Evolutionary conservation across 2,888 invertebrate genomes (phyloP), one percentile per base, ranked within the genome.

Genomic region (Lasioglossum figueresi): DNA sequence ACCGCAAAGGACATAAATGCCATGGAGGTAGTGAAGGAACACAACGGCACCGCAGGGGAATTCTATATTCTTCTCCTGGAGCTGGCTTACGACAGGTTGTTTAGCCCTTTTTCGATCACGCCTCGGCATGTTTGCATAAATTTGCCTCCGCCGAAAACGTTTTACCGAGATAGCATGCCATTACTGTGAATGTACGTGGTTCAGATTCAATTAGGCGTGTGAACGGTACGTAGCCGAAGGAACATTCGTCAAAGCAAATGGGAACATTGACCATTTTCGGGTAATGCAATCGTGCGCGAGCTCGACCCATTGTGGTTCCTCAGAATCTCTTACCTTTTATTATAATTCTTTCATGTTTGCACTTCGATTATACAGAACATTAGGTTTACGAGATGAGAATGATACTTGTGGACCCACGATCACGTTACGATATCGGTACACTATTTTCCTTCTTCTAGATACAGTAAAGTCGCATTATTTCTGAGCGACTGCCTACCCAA

Each of bases 71-170:
- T 92, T 79, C 92, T 92, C 37, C 82, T 93, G 81, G 93, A 93
- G 86, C 86, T 93, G 83, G 91, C 92, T 85, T 93, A 93, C 86
- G 93, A 93, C 91, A 92, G 93, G 93, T 93, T 88, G 82, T 86
- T 90, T 86, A 82, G 77, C 76, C 37, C 27, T 52, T 66, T 83
- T 80, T 72, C 48, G 79, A 31, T 52, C 76, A 27, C 23, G 43
- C 19, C 52, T 71, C 70, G 48, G 56, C 40, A 34, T 66, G 85
- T 85, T 87, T 85, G 75, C 84, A 88, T 88, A 10, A 14, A 34
- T 70, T 72, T 59, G 37, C 48, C 70, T 45, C 59, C 52, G 45
- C n/a, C 19, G 37, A 76, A 40, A 68, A 79, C 56, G 16, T 34
- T 56, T 37, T 43, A 16, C n/a, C 34, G n/a, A 52, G 37, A n/a